phyloP scores from a whole-genome alignment of 2,888 invertebrate species.

The Andrena bucephala region DNA sequence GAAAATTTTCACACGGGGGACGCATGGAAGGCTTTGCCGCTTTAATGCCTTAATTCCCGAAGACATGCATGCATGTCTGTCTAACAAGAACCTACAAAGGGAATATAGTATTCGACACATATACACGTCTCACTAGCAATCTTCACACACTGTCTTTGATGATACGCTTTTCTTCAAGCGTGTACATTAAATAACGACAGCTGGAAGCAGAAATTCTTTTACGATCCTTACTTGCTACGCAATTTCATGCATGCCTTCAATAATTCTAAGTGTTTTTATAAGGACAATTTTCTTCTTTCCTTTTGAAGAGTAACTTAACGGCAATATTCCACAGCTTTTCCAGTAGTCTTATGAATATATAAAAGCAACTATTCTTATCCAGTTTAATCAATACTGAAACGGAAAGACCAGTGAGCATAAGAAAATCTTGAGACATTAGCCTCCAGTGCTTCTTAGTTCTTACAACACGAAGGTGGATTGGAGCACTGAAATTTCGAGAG shows the following conservation, averaged over 20 bases:
- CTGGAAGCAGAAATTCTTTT: background rate
- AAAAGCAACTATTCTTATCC: too few species aligned
- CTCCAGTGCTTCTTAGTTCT: too few species aligned
- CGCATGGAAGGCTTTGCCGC: background rate
- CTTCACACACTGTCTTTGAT: conserved; percentile 1
- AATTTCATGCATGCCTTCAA: background rate
- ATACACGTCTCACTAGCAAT: background rate
- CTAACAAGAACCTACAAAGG: background rate
- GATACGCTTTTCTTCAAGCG: background rate
- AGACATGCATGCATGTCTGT: conserved; percentile 2
- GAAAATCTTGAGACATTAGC: too few species aligned
- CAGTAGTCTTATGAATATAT: too few species aligned
- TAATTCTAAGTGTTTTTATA: background rate
- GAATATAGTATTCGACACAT: background rate
- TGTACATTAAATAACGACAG: too few species aligned
- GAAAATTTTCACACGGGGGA: background rate
- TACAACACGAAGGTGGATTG: too few species aligned
- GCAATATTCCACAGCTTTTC: too few species aligned
- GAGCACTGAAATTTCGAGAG: too few species aligned
- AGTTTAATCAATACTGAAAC: too few species aligned
- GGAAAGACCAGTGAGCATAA: too few species aligned
- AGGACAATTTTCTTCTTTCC: background rate
- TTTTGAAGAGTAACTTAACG: background rate
- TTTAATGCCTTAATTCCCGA: background rate
- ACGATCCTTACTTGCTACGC: background rate